Evolutionary conservation across 2,888 invertebrate genomes (phyloP).

Genomic region (Andrena bucephala): DNA sequence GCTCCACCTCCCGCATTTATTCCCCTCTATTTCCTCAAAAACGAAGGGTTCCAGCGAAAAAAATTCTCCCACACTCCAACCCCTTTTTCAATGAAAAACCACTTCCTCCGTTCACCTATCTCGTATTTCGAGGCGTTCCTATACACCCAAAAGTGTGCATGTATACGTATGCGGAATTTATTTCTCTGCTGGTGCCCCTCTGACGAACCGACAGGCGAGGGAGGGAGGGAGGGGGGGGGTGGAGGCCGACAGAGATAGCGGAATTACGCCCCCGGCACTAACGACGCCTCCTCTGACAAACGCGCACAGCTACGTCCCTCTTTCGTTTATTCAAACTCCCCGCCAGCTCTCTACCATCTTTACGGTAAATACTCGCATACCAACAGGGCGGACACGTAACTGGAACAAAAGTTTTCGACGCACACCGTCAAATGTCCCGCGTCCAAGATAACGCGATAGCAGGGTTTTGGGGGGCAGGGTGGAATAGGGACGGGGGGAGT

Average conservation of each 20-base stretch:
- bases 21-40: too few relatives aligned
- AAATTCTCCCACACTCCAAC: too few relatives aligned
- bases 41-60: too few relatives aligned
- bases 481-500: conserved; percentile 12
- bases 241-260: conserved; percentile 70
- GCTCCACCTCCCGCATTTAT: too few relatives aligned
- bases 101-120: too few relatives aligned
- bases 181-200: conserved; percentile 9
- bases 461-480: conserved; percentile 5
- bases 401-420: conserved; percentile 72
- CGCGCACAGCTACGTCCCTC: conserved; percentile 45
- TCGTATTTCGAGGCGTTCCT: too few relatives aligned
- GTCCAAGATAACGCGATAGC: conserved; percentile 54
- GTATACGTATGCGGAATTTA: conserved; percentile 24
- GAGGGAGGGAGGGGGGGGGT: conserved; percentile 13
- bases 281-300: conserved; percentile 73
- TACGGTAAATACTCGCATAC: conserved; percentile 46
- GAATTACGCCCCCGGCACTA: conserved; percentile 73
- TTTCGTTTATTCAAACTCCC: conserved; percentile 47
- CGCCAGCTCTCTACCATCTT: conserved; percentile 19
- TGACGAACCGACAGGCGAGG: conserved; percentile 69
- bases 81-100: too few relatives aligned
- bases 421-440: conserved; percentile 58
- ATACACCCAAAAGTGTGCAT: neutral
- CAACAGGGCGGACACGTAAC: conserved; percentile 41